Base-by-base conservation (phyloP, 2,113 vertebrate genomes). In the Barbus barbus region DNA sequence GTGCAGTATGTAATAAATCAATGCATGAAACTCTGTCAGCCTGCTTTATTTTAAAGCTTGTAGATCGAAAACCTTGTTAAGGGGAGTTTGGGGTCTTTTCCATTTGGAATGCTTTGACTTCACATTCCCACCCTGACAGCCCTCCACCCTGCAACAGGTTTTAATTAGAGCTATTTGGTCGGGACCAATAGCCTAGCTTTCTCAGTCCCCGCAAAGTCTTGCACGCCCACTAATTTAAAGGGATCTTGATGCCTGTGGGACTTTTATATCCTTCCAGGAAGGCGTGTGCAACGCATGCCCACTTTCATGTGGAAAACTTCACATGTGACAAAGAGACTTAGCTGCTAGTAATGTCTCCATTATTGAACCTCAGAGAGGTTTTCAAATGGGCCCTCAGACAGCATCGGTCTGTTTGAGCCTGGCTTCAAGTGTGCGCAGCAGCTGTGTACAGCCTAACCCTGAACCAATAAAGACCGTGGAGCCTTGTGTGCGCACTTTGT, bases 271-370 rank as follows among this genome's bases (percentile, higher is more conserved):
- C 61, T 86, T 83, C 80, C 61, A 83, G 83, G 71, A 86, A 84
- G 60, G 8, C 65, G 81, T 73, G 72, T 74, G 83, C 72, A 72
- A 82, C 9, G 33, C 71, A 69, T 12, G 58, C 79, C 46, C 6
- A 83, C 87, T 88, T 88, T 88, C 83, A 86, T 88, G 87, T 88
- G 87, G 85, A 86, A 73, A 82, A 79, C 72, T 84, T 76, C 86
- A 73, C 83, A 77, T 89, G 77, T 85, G 86, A 83, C 84, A 88
- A 84, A 88, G 78, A 83, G 82, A 86, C 84, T 86, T 84, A 82
- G 84, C 87, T 78, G 76, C 82, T 84, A 84, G 85, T 88, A 88
- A 86, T 84, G 84, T 82, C 82, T 61, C 48, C 81, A 72, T 69
- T 60, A 58, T 83, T 88, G 85, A 88, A 85, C 87, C 84, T 88